Evolutionary conservation across 92 coral and sea anemone species (phyloP), one percentile per base, ranked within the genome.

Genomic region (Palythoa heliodiscus): DNA sequence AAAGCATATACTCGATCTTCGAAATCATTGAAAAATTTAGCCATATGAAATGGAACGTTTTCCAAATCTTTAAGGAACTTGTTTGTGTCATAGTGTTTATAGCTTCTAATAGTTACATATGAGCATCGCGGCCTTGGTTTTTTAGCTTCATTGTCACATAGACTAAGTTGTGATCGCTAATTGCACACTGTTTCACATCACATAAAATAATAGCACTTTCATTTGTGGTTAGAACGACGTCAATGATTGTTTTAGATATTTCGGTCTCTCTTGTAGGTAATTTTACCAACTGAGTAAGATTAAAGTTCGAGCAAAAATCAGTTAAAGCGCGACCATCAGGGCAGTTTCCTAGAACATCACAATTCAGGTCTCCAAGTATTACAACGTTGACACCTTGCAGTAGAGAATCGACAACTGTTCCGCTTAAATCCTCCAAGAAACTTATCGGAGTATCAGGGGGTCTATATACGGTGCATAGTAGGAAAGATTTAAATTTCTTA

Each of bases 181-280:
- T 85, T 50, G 89, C 12, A 19, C 78, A 76, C 37, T 69, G 11
- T 77, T 19, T 85, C 16, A 88, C 87, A 9, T 85, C 85, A 22
- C 89, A 88, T 22, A 54, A 13, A 52, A 87, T 15, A 17, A 84
- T 48, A 47, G 55, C 57, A 24, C 70, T 88, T n/a, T 57, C 84
- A 50, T 84, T 78, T 48, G 90, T 90, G 8, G 93, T 90, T 47
- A 90, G 20, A 55, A 71, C 86, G 13, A 89, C 76, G 53, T 89
- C 89, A 57, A 85, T 89, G 19, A 89, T 79, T 7, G 93, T 84
- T 72, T 84, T 87, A 13, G 84, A 88, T 5, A 15, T 72, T 23
- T 79, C 91, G 38, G 93, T 88, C 37, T 87, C 86, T 82, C 89
- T 91, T 15, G 93, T 85, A 16, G 91, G 91, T 78, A 83, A 82